Evolutionary conservation across 1,140 invertebrate species (phyloP).

Genomic region (Coptotermes formosanus): DNA sequence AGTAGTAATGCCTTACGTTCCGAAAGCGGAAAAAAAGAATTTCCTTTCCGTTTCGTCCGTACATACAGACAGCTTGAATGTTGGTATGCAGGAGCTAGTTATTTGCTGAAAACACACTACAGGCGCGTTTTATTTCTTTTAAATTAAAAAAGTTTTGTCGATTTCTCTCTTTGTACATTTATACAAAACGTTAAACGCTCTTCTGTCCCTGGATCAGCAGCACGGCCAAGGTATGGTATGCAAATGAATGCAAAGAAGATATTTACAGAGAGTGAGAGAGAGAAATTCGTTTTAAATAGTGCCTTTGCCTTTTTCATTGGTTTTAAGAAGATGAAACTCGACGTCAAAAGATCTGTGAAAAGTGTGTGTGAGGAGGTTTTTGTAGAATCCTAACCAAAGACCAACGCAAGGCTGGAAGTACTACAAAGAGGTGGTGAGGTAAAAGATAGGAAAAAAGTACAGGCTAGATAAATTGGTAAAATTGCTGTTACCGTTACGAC

Average conservation of each 20-base stretch:
- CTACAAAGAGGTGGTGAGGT: too few relatives aligned
- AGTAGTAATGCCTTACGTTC: neutral
- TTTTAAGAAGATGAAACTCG: neutral
- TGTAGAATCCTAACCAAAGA: too few relatives aligned
- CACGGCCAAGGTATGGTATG: neutral
- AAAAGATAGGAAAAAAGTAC: too few relatives aligned
- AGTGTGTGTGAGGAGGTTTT: neutral
- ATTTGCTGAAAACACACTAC: neutral
- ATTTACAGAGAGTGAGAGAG: neutral
- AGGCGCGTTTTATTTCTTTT: neutral
- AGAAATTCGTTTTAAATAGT: neutral
- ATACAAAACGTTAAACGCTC: neutral
- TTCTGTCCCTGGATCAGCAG: neutral
- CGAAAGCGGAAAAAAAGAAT: neutral
- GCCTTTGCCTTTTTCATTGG: neutral
- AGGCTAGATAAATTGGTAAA: too few relatives aligned
- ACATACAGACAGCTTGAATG: too few relatives aligned
- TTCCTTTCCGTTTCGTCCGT: neutral
- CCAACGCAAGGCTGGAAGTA: too few relatives aligned
- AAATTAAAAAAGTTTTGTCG: constrained; percentile 14
- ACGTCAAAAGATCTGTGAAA: neutral
- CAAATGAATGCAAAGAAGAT: neutral
- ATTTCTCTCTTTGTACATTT: neutral
- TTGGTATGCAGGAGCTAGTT: too few relatives aligned
- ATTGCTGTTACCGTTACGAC: too few relatives aligned